phyloP scores from a whole-genome alignment of 2,113 vertebrate genomes.

The Bufo bufo region DNA sequence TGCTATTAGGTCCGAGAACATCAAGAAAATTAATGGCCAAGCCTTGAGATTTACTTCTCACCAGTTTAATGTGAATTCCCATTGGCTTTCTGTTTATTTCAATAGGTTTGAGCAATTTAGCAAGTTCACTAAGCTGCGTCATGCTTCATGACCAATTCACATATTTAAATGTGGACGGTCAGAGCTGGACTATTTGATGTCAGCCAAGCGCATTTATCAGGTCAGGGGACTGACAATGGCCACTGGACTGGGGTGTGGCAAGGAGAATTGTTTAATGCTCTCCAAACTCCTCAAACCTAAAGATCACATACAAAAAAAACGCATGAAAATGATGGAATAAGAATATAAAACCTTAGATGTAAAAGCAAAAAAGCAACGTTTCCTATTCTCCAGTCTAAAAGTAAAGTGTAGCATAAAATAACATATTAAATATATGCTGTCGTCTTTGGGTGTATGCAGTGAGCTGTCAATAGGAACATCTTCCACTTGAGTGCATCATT shows the following conservation, averaged over 20 bases:
- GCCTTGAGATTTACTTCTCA: slow-evolving; percentile 68
- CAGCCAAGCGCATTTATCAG: slow-evolving; percentile 88
- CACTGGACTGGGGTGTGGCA: slow-evolving; percentile 71
- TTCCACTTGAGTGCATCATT: slow-evolving; percentile 86
- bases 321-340: neutral
- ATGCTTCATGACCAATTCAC: slow-evolving; percentile 90
- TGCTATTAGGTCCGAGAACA: neutral
- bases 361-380: neutral
- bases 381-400: neutral
- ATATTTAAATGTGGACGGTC: slow-evolving; percentile 86
- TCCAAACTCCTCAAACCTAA: slow-evolving; percentile 58
- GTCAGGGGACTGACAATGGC: slow-evolving; percentile 85
- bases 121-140: slow-evolving; percentile 84
- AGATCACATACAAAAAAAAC: neutral
- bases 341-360: neutral
- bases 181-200: slow-evolving; percentile 85
- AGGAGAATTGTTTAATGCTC: slow-evolving; percentile 69
- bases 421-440: neutral
- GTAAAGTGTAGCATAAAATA: neutral
- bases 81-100: slow-evolving; percentile 71
- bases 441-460: slow-evolving; percentile 65
- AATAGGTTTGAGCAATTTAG: slow-evolving; percentile 79
- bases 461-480: slow-evolving; percentile 69
- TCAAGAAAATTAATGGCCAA: slow-evolving; percentile 42
- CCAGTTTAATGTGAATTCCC: slow-evolving; percentile 66